Evolutionary conservation across 2,113 vertebrate genomes (phyloP), one percentile per base, ranked within the genome.

Genomic region (Mobula birostris): DNA sequence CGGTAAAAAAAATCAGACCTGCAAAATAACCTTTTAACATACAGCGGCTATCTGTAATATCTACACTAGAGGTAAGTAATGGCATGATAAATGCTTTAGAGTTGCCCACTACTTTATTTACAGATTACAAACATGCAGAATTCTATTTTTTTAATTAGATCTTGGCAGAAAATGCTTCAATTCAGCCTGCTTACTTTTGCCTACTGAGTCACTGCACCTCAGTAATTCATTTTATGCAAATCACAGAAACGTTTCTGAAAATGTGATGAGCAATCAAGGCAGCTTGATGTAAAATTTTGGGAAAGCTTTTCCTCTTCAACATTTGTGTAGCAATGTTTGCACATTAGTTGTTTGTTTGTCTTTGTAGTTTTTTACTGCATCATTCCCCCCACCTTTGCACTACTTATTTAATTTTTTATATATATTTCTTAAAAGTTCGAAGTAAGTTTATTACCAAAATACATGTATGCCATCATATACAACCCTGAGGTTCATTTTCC

Each of bases 21-120:
- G 91, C 91, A 93, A 93, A 93, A 48, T 70, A 93, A 74, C 68
- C 91, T 93, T 93, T 93, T 93, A 93, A 93, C 70, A 93, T 93
- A 40, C 66, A 74, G 66, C 70, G 74, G 91, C 91, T 93, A 74
- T 74, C 40, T 93, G 70, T 70, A 93, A 93, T 56, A 93, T 93
- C 36, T 93, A 93, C 48, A 48, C 70, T 56, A 15, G 91, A 48
- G 36, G 36, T 93, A 93, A 76, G 91, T 70, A 93, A 48, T 72
- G 63, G 36, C 90, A 92, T 72, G 90, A 92, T 92, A 92, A 93
- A 76, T 7, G 91, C n/a, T 93, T 72, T 36, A 74, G 40, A 48
- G 74, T 74, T 56, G 91, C 68, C 91, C 91, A 74, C 68, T 74
- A 56, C 40, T 74, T 93, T 93, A 56, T 24, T 93, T 93, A 74